A percentile compares a stretch with the other conserved stretches of the same genome.
These are phyloP conservation scores for Patella pellucida DNA, from an alignment of 2,888 invertebrate species.

Conservation along the genomic window DNA sequence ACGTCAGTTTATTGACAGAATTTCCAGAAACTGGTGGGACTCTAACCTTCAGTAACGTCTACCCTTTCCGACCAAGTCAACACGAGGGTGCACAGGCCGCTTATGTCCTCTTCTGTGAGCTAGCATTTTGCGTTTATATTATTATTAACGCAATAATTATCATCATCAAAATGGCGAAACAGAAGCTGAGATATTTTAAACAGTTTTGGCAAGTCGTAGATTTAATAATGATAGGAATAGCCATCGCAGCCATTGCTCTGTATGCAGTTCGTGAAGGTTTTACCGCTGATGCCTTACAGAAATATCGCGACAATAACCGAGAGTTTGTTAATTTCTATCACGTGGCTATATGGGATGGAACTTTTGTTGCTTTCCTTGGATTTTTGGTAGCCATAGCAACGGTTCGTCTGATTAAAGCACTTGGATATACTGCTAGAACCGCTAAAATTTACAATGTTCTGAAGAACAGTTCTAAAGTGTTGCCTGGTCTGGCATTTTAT, in stretches of 20 bases:
- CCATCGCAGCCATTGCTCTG: not conserved
- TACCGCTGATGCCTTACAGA: not conserved
- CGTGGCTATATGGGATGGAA: slow-evolving; percentile 1
- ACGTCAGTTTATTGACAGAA: not conserved
- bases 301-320: not conserved
- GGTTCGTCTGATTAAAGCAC: not conserved
- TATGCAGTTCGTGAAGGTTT: not conserved
- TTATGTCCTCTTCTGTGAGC: not conserved
- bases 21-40: not conserved
- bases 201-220: not conserved
- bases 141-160: not conserved
- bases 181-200: not conserved
- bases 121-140: not conserved
- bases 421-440: not conserved
- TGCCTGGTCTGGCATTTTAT: not conserved
- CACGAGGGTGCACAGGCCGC: not conserved
- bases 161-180: not conserved
- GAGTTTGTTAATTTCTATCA: not conserved
- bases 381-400: not conserved
- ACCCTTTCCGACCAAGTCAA: not conserved
- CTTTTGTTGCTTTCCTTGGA: not conserved
- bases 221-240: not conserved
- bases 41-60: not conserved
- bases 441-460: not conserved
- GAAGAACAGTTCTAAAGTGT: not conserved